phyloP scores from a whole-genome alignment of 2,888 invertebrate genomes.

The Drosophila anomalata region DNA sequence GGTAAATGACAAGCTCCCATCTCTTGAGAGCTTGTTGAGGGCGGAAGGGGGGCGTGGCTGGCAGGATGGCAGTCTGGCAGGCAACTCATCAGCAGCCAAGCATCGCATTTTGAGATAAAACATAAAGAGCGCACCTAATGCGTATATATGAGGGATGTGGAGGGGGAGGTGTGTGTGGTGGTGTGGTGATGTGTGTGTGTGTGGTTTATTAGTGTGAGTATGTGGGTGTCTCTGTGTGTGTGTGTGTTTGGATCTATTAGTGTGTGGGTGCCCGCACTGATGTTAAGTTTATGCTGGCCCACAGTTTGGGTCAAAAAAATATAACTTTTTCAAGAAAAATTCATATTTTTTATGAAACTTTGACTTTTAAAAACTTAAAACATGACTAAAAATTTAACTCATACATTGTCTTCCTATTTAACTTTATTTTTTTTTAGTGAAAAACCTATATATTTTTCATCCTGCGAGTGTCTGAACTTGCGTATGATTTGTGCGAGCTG shows the following conservation, averaged over 20 bases:
- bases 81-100: constrained; percentile 73
- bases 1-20: constrained; percentile 39
- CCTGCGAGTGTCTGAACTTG: constrained; percentile 11
- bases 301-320: constrained; percentile 16
- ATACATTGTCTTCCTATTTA: too few species aligned
- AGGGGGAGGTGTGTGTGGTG: not conserved
- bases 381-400: too few species aligned
- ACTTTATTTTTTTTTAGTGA: not conserved
- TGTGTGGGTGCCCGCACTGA: constrained; percentile 39
- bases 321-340: not conserved
- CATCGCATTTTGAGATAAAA: constrained; percentile 73
- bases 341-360: not conserved
- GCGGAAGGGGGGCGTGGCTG: not conserved
- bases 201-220: not conserved
- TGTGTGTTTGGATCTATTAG: not conserved
- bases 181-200: constrained; percentile 6
- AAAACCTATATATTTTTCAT: constrained; percentile 6
- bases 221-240: constrained; percentile 6
- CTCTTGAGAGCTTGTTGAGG: constrained; percentile 22
- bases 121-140: constrained; percentile 74
- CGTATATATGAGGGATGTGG: constrained; percentile 7
- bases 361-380: not conserved
- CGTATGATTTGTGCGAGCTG: constrained; percentile 54
- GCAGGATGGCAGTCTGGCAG: constrained; percentile 18
- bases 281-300: constrained; percentile 26